Evolutionary conservation across 2,113 vertebrate genomes (phyloP), one percentile per base, ranked within the genome.

Genomic region (Eurypyga helias): DNA sequence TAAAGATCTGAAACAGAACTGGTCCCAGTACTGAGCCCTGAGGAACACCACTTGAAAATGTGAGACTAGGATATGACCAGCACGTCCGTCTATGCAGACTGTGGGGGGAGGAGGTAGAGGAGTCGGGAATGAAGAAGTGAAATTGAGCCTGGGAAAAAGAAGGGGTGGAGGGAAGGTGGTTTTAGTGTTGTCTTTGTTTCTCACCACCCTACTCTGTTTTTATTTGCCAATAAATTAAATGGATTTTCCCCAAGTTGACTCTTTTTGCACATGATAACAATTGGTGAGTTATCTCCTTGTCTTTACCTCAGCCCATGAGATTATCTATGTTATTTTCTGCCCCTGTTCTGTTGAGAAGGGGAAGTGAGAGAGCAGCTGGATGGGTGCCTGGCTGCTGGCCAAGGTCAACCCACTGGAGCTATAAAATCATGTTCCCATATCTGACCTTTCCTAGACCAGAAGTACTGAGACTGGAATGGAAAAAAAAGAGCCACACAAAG

Each of bases 241-340:
- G 25, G 13, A 43, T 84, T 83, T 41, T 49, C 10, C 29, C 18
- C 8, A 65, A 21, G 13, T 49, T 0, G 0, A 16, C 1, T 52
- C 41, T 21, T 75, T 77, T 81, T 41, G 4, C 17, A 24, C 29
- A 11, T 62, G 9, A 24, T 14, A 7, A 7, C 41, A 57, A 45
- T 4, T 10, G 9, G 2, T 45, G 28, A 87, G 28, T 79, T 81
- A 75, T 57, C 21, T 52, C 49, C 31, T 69, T 57, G 13, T 69
- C 26, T 87, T 62, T 57, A n/a, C 48, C 58, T 48, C 8, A 64
- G 1, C 12, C 16, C 2, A 2, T 36, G 52, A 62, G 21, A 66
- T 71, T 75, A 93, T 89, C 38, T 61, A 28, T 70, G 3, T 1
- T 19, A 45, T 75, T 84, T 85, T 73, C 18, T 83, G 17, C n/a